Evolutionary conservation across 2,113 vertebrate species (phyloP).

Genomic region (Salvator merianae): DNA sequence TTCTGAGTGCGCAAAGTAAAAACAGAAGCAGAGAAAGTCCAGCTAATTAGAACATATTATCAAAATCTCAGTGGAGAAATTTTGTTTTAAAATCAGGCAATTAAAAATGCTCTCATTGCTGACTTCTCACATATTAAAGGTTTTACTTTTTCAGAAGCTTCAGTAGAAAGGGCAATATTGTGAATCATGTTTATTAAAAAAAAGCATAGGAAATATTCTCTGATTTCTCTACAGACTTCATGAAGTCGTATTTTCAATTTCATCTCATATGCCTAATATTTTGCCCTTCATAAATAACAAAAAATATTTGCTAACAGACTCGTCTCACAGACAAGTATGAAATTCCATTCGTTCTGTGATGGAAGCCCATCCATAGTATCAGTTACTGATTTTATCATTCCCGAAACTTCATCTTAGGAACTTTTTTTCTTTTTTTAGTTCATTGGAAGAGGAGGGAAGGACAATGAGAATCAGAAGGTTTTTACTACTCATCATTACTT

Average conservation of each 20-base stretch:
- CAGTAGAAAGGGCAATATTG: background rate
- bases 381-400: background rate
- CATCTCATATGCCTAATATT: fast-evolving
- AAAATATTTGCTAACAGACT: background rate
- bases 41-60: too few relatives aligned
- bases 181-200: background rate
- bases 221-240: background rate
- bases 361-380: background rate
- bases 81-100: too few relatives aligned
- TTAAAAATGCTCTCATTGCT: background rate
- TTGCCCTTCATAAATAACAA: background rate
- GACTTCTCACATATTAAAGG: background rate
- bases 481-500: background rate
- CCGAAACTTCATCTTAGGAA: background rate
- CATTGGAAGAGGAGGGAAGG: background rate
- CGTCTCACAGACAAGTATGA: background rate
- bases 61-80: background rate
- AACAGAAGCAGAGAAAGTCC: background rate
- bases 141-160: background rate
- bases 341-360: background rate
- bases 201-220: background rate
- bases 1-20: background rate
- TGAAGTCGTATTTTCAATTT: background rate
- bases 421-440: background rate
- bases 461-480: background rate